phyloP scores from a whole-genome alignment of 2,113 vertebrate species.

The Sinocyclocheilus anshuiensis region DNA sequence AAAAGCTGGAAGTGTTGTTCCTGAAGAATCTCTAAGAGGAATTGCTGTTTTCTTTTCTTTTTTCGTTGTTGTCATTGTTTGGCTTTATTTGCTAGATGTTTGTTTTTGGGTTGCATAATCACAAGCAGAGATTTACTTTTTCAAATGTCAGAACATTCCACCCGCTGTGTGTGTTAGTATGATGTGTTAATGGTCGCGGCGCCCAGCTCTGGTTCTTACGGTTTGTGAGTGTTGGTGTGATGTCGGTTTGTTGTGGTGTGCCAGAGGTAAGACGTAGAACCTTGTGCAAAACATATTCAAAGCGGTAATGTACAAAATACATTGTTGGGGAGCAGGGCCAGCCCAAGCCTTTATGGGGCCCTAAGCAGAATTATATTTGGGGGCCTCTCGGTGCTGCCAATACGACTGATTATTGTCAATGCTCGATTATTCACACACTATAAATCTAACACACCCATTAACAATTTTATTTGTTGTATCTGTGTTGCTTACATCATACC shows the following conservation, averaged over 20 bases:
- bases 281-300: slow-evolving; percentile 30
- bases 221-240: slow-evolving; percentile 57
- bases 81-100: slow-evolving; percentile 66
- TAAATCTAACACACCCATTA: too few relatives aligned
- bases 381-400: too few relatives aligned
- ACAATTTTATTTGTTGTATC: too few relatives aligned
- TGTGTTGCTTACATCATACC: too few relatives aligned
- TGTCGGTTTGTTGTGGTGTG: slow-evolving; percentile 51
- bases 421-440: too few relatives aligned
- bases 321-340: not conserved
- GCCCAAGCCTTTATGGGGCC: too few relatives aligned
- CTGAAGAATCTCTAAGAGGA: slow-evolving; percentile 66
- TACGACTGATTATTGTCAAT: too few relatives aligned
- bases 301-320: not conserved
- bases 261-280: slow-evolving; percentile 52
- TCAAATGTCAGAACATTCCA: slow-evolving; percentile 55
- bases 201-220: slow-evolving; percentile 60
- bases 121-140: slow-evolving; percentile 51
- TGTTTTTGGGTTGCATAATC: slow-evolving; percentile 61
- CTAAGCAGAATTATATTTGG: too few relatives aligned
- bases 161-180: slow-evolving; percentile 62
- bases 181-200: slow-evolving; percentile 64
- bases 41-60: slow-evolving; percentile 63
- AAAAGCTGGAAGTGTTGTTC: slow-evolving; percentile 4
- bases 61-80: slow-evolving; percentile 58